Evolutionary conservation across 2,113 vertebrate genomes (phyloP).

Genomic region (Vimba vimba): DNA sequence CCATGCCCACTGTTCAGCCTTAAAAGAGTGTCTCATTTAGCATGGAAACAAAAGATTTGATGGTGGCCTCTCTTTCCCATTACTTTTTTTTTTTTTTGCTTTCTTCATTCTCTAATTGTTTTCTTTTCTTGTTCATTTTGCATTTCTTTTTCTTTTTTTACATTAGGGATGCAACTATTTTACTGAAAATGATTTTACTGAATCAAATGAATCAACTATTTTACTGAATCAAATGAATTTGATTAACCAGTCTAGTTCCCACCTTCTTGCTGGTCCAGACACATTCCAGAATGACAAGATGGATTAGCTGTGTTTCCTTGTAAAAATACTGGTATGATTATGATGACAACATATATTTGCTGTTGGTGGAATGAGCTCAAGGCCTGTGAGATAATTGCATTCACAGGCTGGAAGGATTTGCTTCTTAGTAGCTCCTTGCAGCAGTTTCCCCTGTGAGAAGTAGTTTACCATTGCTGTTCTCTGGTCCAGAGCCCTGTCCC

Average conservation of each 20-base stretch:
- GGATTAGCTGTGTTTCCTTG: slow-evolving; percentile 18
- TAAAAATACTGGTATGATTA: slow-evolving; percentile 33
- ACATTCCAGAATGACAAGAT: slow-evolving; percentile 22
- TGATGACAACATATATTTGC: slow-evolving; percentile 24
- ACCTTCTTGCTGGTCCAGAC: background rate
- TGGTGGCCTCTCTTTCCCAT: slow-evolving; percentile 12
- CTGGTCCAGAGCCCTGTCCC: background rate
- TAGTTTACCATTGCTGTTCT: slow-evolving; percentile 61
- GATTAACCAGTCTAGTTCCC: background rate
- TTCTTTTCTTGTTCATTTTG: slow-evolving; percentile 3
- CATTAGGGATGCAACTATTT: background rate
- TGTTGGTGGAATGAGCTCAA: slow-evolving; percentile 49
- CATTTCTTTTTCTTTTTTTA: too few species aligned
- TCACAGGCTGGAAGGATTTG: slow-evolving; percentile 62
- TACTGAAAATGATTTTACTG: background rate
- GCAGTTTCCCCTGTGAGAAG: slow-evolving; percentile 64
- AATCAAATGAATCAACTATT: too few species aligned
- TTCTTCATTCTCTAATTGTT: background rate
- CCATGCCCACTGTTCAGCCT: slow-evolving; percentile 28
- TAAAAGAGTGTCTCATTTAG: slow-evolving; percentile 48
- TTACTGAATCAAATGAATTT: background rate
- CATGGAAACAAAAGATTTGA: slow-evolving; percentile 55
- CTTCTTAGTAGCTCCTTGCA: slow-evolving; percentile 59
- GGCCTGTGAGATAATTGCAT: slow-evolving; percentile 65
- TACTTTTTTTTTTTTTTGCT: background rate